Evolutionary conservation across 2,888 invertebrate genomes (phyloP), one percentile per base, ranked within the genome.

Genomic region (Dolomedes plantarius): DNA sequence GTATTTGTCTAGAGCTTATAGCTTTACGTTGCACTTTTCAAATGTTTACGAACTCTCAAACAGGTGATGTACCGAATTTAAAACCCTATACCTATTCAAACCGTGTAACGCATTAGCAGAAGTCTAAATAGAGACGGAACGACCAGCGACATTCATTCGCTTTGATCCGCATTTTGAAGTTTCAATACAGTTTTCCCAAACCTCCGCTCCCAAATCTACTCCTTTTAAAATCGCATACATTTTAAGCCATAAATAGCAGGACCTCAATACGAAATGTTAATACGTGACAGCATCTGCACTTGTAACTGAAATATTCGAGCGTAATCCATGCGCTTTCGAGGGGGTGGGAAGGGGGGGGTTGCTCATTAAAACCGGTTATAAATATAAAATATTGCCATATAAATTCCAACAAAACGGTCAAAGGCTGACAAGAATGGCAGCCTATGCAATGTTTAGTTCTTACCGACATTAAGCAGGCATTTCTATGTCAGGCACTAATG

Each of bases 361-460:
- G 56, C 56, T 23, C 19, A 56, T 56, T 56, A 56, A 56, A 56
- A 23, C 23, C 19, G 56, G 23, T 16, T 56, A 23, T 23, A 23
- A 56, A 11, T 11, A 56, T 23, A 23, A n/a, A n/a, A 56, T 23
- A 23, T 56, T 23, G 23, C 56, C 19, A 11, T 23, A 56, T 19
- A 56, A 56, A 56, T 56, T 19, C 56, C 3, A 56, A 56, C 23
- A 56, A 56, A 56, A 56, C 11, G 56, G 56, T 56, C 11, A 56
- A 56, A 23, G 56, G n/a, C 3, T 23, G 23, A 23, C 23, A 23
- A 5, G 11, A 56, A 56, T 56, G 56, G 23, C 23, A 23, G 56
- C 11, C 11, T 13, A 13, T 16, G 41, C 16, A 9, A 11, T 11
- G 16, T 16, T 46, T 2, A 16, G 2, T 46, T 46, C 41, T 46